Evolutionary conservation across 2,888 invertebrate genomes (phyloP).

Genomic region (Sturmia bella): DNA sequence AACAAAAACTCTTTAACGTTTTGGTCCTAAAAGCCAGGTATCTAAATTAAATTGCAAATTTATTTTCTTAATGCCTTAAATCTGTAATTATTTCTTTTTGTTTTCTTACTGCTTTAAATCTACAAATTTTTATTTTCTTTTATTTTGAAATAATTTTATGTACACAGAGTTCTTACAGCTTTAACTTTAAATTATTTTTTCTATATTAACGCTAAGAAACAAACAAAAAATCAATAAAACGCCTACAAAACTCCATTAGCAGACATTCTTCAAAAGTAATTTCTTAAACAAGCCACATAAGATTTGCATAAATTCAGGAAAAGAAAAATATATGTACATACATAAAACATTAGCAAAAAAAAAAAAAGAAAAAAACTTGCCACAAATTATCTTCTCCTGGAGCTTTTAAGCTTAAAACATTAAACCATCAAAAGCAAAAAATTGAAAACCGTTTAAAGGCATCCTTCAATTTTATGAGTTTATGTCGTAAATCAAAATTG

Average conservation of each 20-base stretch:
- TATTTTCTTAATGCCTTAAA: too few relatives aligned
- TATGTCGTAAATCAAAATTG: slow-evolving; percentile 65
- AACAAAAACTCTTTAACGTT: too few relatives aligned
- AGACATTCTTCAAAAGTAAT: slow-evolving; percentile 53
- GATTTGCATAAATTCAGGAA: slow-evolving; percentile 28
- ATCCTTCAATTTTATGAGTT: slow-evolving; percentile 65
- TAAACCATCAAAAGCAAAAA: neutral
- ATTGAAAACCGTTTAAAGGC: slow-evolving; percentile 59
- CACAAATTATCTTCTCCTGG: too few relatives aligned
- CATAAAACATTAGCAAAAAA: too few relatives aligned
- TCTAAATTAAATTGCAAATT: too few relatives aligned
- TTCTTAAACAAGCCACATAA: slow-evolving; percentile 28
- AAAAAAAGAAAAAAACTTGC: too few relatives aligned
- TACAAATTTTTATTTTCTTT: neutral
- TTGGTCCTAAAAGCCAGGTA: too few relatives aligned
- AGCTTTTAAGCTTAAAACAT: too few relatives aligned
- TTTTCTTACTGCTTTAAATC: too few relatives aligned
- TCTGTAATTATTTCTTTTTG: too few relatives aligned
- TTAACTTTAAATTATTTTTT: neutral
- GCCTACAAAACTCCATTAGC: slow-evolving; percentile 38
- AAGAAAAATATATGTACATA: neutral
- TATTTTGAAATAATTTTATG: neutral
- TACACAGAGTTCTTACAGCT: neutral
- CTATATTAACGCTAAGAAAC: too few relatives aligned
- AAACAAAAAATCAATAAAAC: slow-evolving; percentile 12